A percentile compares a stretch with the other conserved stretches of the same genome.
Conservation (phyloP, 2,888 invertebrate genomes). For the Tuberolachnus salignus region DNA sequence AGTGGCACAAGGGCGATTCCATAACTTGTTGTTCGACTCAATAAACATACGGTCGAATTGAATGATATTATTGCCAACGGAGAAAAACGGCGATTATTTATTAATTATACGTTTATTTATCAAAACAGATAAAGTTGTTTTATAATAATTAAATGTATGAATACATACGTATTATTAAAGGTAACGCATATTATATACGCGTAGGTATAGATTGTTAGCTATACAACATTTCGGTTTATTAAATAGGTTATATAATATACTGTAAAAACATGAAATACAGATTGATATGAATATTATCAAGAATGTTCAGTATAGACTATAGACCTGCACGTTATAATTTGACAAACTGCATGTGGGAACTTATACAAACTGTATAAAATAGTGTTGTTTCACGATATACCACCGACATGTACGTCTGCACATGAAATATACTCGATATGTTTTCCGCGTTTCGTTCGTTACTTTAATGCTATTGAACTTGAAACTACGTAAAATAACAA, state of each 20-base stretch:
- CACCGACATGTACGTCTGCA: neutral
- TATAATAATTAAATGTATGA: neutral
- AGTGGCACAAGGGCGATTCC: neutral
- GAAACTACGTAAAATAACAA: neutral
- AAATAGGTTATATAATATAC: neutral
- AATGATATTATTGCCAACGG: neutral
- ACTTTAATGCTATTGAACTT: constrained; percentile 1
- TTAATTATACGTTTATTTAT: neutral
- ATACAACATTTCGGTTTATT: neutral
- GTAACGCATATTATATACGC: neutral
- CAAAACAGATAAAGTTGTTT: neutral
- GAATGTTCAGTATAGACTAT: neutral
- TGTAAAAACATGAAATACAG: neutral
- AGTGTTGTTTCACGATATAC: neutral
- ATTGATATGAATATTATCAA: neutral
- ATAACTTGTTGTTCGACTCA: neutral
- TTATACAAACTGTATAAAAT: neutral
- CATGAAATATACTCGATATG: neutral
- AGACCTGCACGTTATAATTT: constrained; percentile 1
- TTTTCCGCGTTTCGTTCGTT: neutral
- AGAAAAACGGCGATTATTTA: constrained; percentile 6
- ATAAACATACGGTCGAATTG: neutral
- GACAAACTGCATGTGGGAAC: neutral
- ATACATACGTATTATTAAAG: neutral
- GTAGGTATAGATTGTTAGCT: too few species aligned